Evolutionary conservation across 2,888 invertebrate genomes (phyloP).

Genomic region (Dolomedes plantarius): DNA sequence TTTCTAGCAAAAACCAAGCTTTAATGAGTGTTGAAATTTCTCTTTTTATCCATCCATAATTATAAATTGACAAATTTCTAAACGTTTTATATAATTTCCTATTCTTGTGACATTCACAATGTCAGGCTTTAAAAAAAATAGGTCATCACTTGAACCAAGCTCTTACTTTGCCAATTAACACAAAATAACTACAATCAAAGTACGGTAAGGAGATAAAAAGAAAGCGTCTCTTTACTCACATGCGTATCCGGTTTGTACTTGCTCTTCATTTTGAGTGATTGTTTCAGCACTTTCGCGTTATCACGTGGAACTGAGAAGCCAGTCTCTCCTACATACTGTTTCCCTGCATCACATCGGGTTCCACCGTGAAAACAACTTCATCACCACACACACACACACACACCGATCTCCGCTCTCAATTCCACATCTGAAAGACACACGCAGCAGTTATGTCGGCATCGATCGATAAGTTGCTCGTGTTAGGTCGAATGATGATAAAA

Average conservation of each 20-base stretch:
- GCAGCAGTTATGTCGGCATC: neutral
- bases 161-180: neutral
- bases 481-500: neutral
- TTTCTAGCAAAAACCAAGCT: too few relatives aligned
- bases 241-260: neutral
- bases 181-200: too few relatives aligned
- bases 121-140: slow-evolving; percentile 36
- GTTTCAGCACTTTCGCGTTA: neutral
- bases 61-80: too few relatives aligned
- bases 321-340: neutral
- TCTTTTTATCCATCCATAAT: too few relatives aligned
- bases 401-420: neutral
- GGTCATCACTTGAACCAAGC: slow-evolving; percentile 6
- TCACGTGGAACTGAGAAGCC: neutral
- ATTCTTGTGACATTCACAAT: slow-evolving; percentile 63
- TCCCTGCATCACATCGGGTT: slow-evolving; percentile 1
- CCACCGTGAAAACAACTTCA: slow-evolving; percentile 4
- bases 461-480: neutral
- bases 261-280: neutral
- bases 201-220: neutral
- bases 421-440: neutral
- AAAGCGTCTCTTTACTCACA: neutral
- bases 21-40: too few relatives aligned
- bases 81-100: too few relatives aligned
- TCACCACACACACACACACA: neutral